Evolutionary conservation across 2,797 vertebrate genomes (phyloP), one percentile per base, ranked within the genome.

Genomic region (Micrastur ruficollis): DNA sequence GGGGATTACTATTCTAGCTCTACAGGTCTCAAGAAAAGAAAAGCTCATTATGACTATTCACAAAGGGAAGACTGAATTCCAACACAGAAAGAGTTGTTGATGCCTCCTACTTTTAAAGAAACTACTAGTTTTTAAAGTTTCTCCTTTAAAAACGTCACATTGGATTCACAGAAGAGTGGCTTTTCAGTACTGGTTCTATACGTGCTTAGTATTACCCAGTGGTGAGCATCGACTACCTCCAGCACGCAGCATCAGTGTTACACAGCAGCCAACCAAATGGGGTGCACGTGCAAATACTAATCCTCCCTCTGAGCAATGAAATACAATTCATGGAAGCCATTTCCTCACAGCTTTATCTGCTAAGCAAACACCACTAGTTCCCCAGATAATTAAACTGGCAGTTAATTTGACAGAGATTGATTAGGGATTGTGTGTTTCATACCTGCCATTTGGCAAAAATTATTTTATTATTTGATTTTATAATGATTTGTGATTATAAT

Each of bases 201-300:
- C 12, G 2, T 31, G 29, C 47, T 73, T 10, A 12, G 12, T 2
- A 14, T 27, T 9, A 29, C 26, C 3, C 63, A 12, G 25, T 0
- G 3, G 27, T 18, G 55, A 68, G 47, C 53, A 36, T 0, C 0
- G 81, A 34, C 15, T 26, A 12, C 11, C 31, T 36, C 32, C 19
- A 66, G 81, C n/a, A 47, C 0, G 0, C 67, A 40, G 50, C 26
- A 11, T 9, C 12, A 4, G 23, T 32, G 29, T 34, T 8, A 61
- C 81, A 20, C 50, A 76, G 58, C 84, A 78, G 36, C 66, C 92
- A 88, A 11, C 14, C 36, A 34, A n/a, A 14, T 1, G 32, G 47
- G 62, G 21, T 36, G 67, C 63, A 50, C 1, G 2, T 81, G 50
- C 58, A 71, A 81, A 52, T 47, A 22, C 29, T 14, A 42, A 1